Conservation (phyloP, 2,888 invertebrate species). For the Nemapogon koenigi region DNA sequence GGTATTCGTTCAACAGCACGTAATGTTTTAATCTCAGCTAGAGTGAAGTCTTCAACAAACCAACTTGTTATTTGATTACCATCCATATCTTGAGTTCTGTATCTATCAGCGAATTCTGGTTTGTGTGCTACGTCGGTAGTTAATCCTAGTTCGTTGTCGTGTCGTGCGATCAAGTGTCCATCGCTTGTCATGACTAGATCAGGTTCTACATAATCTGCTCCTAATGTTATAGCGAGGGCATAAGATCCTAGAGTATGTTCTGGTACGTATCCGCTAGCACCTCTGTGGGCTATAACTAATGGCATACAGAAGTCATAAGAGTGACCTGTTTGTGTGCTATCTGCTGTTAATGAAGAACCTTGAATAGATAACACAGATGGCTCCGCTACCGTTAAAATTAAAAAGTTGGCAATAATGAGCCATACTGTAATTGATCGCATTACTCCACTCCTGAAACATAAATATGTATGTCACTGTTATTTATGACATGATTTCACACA, state of each 20-base stretch:
- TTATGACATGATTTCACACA: no score
- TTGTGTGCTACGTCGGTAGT: slow-evolving; percentile 39
- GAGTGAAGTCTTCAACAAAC: slow-evolving; percentile 54
- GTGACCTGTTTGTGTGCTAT: not conserved
- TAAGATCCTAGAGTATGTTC: slow-evolving; percentile 53
- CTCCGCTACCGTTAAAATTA: not conserved
- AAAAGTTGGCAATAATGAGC: no score
- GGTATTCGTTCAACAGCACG: slow-evolving; percentile 46
- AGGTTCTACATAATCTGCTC: slow-evolving; percentile 50
- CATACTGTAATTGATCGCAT: no score
- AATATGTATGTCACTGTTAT: no score
- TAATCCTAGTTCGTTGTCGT: slow-evolving; percentile 44
- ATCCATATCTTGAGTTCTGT: slow-evolving; percentile 37
- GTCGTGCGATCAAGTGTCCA: slow-evolving; percentile 42
- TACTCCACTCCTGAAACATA: no score
- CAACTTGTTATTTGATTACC: slow-evolving; percentile 34
- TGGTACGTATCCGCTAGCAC: slow-evolving; percentile 49
- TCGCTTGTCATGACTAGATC: slow-evolving; percentile 51
- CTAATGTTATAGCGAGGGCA: slow-evolving; percentile 48
- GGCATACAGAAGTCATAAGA: slow-evolving; percentile 26
- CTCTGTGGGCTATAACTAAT: slow-evolving; percentile 44
- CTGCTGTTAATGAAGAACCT: not conserved
- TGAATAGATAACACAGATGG: not conserved
- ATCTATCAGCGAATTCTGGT: slow-evolving; percentile 39
- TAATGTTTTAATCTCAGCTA: slow-evolving; percentile 44